A percentile compares a stretch with the other conserved stretches of the same genome.
Evolutionary conservation across 2,113 vertebrate genomes (phyloP).

Genomic region (Gadus chalcogrammus): DNA sequence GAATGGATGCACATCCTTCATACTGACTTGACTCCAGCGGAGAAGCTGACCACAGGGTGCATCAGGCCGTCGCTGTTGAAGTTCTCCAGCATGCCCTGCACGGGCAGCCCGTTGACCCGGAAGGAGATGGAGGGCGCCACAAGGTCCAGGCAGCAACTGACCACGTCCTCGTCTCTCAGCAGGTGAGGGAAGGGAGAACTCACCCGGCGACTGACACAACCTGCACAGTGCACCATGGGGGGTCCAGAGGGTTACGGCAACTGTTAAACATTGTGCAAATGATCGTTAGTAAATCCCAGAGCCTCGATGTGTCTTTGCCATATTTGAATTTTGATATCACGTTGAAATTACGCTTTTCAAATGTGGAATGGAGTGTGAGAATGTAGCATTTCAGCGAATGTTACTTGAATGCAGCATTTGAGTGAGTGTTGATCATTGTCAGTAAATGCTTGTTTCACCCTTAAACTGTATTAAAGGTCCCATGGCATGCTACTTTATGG

Average conservation of each 20-base stretch:
- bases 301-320: too few species aligned
- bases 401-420: too few species aligned
- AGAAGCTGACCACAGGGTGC: conserved; percentile 92
- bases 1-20: background rate
- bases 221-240: conserved; percentile 57
- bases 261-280: too few species aligned
- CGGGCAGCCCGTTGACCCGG: conserved; percentile 91
- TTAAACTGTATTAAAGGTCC: too few species aligned
- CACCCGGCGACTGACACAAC: conserved; percentile 84
- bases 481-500: too few species aligned
- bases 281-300: too few species aligned
- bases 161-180: conserved; percentile 84
- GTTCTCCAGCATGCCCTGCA: conserved; percentile 97
- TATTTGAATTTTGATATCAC: too few species aligned
- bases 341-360: too few species aligned
- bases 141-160: conserved; percentile 94
- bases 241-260: background rate
- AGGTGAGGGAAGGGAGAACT: conserved; percentile 87
- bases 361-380: too few species aligned
- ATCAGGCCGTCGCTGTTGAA: conserved; percentile 85
- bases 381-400: too few species aligned
- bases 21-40: conserved; percentile 88
- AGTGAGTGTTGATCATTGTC: too few species aligned
- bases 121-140: conserved; percentile 87
- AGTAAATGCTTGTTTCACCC: too few species aligned